Evolutionary conservation across 2,797 vertebrate genomes (phyloP).

Genomic region (Sarcophilus harrisii): DNA sequence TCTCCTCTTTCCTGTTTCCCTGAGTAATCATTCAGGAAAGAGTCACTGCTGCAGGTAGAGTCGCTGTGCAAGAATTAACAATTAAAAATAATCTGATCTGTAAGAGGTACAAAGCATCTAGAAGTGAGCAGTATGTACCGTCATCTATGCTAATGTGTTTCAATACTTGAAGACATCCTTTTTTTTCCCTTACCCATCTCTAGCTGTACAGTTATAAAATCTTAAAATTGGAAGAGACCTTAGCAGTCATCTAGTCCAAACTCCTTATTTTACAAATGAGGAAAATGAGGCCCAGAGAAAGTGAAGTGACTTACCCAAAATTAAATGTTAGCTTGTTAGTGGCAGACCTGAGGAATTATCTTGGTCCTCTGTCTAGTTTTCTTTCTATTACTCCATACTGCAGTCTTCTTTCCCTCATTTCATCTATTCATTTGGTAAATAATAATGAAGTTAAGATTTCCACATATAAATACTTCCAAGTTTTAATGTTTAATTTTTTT

Average conservation of each 20-base stretch:
- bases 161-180: not conserved
- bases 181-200: not conserved
- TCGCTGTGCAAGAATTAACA: not conserved
- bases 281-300: not conserved
- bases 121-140: not conserved
- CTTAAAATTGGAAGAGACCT: not conserved
- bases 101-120: not conserved
- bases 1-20: not conserved
- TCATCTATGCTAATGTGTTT: not conserved
- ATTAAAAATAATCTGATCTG: not conserved
- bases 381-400: not conserved
- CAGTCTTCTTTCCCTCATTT: conserved; percentile 41
- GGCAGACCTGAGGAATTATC: not conserved
- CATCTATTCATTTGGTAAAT: conserved; percentile 11
- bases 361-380: not conserved
- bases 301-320: not conserved
- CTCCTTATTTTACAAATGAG: not conserved
- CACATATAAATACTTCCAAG: conserved; percentile 39
- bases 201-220: not conserved
- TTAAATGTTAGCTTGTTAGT: not conserved
- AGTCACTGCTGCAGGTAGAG: not conserved
- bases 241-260: not conserved
- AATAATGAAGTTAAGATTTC: conserved; percentile 14
- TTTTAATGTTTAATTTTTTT: conserved; percentile 27
- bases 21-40: not conserved